phyloP scores from a whole-genome alignment of 2,888 invertebrate genomes.

The Hirtodrosophila histrioides region DNA sequence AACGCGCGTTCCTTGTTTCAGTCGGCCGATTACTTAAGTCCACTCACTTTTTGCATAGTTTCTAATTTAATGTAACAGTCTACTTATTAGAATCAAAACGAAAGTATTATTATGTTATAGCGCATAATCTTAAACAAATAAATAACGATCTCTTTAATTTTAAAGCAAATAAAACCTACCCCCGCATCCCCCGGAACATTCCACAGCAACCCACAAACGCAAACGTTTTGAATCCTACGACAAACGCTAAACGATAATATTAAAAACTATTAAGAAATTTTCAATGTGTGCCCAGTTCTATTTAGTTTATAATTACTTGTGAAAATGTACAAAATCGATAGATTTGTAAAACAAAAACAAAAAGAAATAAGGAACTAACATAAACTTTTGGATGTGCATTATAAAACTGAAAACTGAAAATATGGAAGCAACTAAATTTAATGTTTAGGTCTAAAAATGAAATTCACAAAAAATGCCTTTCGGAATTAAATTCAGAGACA shows the following conservation, averaged over 20 bases:
- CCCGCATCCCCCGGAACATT: constrained; percentile 62
- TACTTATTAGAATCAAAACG: constrained; percentile 45
- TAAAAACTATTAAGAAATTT: constrained; percentile 40
- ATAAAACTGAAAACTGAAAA: constrained; percentile 30
- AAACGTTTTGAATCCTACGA: constrained; percentile 18
- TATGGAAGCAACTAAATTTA: constrained; percentile 74
- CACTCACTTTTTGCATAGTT: constrained; percentile 48
- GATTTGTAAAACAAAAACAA: constrained; percentile 31
- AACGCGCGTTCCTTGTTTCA: constrained; percentile 50
- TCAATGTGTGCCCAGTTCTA: constrained; percentile 78
- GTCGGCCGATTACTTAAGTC: constrained; percentile 33
- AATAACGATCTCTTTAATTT: constrained; percentile 76
- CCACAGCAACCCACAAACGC: constrained; percentile 41
- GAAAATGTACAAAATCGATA: constrained; percentile 60
- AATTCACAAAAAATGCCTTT: constrained; percentile 83
- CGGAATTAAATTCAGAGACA: constrained; percentile 83
- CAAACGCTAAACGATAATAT: constrained; percentile 26
- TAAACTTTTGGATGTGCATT: constrained; percentile 60
- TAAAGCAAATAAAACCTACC: constrained; percentile 37
- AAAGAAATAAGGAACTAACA: constrained; percentile 10
- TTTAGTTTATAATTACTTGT: constrained; percentile 52
- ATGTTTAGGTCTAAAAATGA: constrained; percentile 74
- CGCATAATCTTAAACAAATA: constrained; percentile 59
- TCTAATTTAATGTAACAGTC: constrained; percentile 21
- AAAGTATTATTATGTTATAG: constrained; percentile 76